phyloP scores from a whole-genome alignment of 1,140 invertebrate genomes.

The Drosophila baimaii region DNA sequence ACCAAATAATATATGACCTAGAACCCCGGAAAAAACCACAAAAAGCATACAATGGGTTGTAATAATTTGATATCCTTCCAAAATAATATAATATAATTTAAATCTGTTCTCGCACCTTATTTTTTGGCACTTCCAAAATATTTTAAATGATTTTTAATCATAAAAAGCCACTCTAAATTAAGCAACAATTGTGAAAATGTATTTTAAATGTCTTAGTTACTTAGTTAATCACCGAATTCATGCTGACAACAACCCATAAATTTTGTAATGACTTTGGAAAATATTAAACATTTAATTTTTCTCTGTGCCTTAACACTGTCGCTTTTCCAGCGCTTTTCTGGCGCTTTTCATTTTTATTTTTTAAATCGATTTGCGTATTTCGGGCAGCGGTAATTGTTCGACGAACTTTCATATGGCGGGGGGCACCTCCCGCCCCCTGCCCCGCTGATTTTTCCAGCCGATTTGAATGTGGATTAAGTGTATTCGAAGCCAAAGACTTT shows the following conservation, averaged over 20 bases:
- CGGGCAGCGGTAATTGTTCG: conserved; percentile 73
- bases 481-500: conserved; percentile 70
- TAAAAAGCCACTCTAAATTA: no score
- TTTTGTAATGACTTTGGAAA: neutral
- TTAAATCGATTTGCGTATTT: conserved; percentile 79
- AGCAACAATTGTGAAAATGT: no score
- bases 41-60: no score
- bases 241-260: neutral
- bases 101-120: no score
- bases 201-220: no score
- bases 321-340: conserved; percentile 11
- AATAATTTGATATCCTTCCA: no score
- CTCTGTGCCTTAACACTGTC: neutral
- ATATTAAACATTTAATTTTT: neutral
- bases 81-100: no score
- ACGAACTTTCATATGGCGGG: conserved; percentile 70
- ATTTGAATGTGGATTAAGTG: conserved; percentile 78
- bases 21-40: no score
- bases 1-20: no score
- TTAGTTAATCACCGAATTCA: no score
- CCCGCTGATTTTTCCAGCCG: neutral
- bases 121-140: no score
- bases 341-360: conserved; percentile 57
- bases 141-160: no score
- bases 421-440: conserved; percentile 8